phyloP scores from a whole-genome alignment of 1,140 invertebrate genomes.

The Panagrolaimus sp. region DNA sequence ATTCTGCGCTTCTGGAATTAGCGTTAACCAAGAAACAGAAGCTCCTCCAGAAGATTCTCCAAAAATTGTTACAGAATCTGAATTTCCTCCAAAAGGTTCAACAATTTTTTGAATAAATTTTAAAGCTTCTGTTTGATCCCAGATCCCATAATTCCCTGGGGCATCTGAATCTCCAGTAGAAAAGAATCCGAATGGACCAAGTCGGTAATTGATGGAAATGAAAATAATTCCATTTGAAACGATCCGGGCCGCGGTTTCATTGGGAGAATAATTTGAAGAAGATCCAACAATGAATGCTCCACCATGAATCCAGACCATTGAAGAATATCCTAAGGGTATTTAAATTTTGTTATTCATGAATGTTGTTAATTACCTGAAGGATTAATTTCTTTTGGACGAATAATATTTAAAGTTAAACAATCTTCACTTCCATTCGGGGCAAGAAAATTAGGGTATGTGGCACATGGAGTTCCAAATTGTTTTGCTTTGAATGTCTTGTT shows the following conservation, averaged over 20 bases:
- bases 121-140: constrained; percentile 29
- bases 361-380: not conserved
- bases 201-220: constrained; percentile 39
- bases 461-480: not conserved
- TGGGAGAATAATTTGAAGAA: constrained; percentile 23
- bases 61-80: constrained; percentile 60
- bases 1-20: constrained; percentile 56
- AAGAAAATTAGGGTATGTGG: not conserved
- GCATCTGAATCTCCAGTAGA: not conserved
- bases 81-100: constrained; percentile 44
- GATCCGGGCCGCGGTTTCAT: constrained; percentile 39
- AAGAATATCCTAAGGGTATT: constrained; percentile 15
- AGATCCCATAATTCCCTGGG: constrained; percentile 22
- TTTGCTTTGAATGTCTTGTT: not conserved
- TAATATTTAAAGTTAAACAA: not conserved
- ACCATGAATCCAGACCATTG: constrained; percentile 39
- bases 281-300: constrained; percentile 35
- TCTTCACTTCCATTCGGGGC: not conserved
- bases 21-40: constrained; percentile 72
- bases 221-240: constrained; percentile 42
- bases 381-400: not conserved
- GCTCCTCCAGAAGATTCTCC: constrained; percentile 70
- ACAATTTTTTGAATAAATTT: constrained; percentile 49
- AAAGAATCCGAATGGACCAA: constrained; percentile 33
- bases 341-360: too few species aligned